Evolutionary conservation across 2,888 invertebrate species (phyloP), one percentile per base, ranked within the genome.

Genomic region (Furcula furcula): DNA sequence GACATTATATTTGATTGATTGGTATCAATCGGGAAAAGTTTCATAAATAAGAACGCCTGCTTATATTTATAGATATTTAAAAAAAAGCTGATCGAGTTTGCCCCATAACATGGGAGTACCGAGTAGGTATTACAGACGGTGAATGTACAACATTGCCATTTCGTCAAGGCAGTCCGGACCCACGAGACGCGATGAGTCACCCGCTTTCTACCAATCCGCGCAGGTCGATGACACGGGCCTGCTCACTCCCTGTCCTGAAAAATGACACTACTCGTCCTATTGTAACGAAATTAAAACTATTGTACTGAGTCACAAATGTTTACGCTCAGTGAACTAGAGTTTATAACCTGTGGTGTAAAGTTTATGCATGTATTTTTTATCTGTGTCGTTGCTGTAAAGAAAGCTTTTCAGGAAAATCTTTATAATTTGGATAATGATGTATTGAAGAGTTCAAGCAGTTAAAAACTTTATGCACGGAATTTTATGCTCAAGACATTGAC

Each of bases 171-270:
- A 67, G 60, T 57, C 57, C 62, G 65, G 58, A 65, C 60, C 48
- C 56, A 47, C 39, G 69, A n/a, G n/a, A n/a, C n/a, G n/a, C 68
- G 68, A 67, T 73, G 80, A 76, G 65, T 67, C 68, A 59, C 50
- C 47, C 52, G 62, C 58, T 68, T 70, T 56, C 67, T 64, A 67
- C 54, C 56, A 57, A 51, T 47, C 44, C 42, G 53, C 48, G 45
- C 55, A 46, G 63, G 63, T 63, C 63, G 55, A 64, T 57, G 65
- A 63, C 63, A 61, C 44, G 32, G 26, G 40, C 49, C 46, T 43
- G 46, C 48, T 52, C 50, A 36, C 40, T 45, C 40, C 46, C 37
- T 49, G 50, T 47, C 47, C 46, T n/a, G 20, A 20, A 20, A 20
- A 7, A 20, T n/a, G 20, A 9, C 12, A 33, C 20, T 27, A 12